Percentiles rank a stretch among this genome's conserved stretches.
Evolutionary conservation across 2,113 vertebrate species (phyloP).

Genomic region (Leptocoma aspasia): DNA sequence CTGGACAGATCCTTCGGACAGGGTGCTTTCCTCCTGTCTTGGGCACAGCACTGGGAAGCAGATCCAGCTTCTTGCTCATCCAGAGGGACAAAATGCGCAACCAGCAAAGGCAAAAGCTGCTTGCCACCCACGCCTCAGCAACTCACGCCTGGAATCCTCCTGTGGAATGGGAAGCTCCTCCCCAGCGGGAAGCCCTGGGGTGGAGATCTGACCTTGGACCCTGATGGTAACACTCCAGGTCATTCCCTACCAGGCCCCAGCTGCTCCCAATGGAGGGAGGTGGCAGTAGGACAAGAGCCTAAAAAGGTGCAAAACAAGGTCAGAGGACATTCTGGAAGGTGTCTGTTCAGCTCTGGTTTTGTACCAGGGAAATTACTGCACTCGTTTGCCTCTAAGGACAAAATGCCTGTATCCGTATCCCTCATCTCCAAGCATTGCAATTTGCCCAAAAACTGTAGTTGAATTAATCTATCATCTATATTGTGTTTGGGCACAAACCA

Average conservation of each 20-base stretch:
- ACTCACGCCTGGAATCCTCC: neutral
- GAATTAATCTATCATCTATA: neutral
- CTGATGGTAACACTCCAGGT: fast-evolving
- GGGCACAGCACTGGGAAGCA: neutral
- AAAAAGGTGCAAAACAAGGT: neutral
- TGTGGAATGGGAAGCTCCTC: fast-evolving
- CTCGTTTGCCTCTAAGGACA: neutral
- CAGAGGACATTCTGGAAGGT: neutral
- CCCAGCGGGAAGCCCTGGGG: fast-evolving
- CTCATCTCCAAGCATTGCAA: neutral
- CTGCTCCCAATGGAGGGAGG: neutral
- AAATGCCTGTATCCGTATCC: neutral
- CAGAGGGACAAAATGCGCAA: neutral
- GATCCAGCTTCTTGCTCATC: neutral
- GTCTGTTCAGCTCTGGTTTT: neutral
- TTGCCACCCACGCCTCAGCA: fast-evolving
- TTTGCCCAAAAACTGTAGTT: neutral
- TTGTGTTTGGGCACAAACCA: neutral
- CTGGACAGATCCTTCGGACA: fast-evolving
- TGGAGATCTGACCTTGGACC: fast-evolving
- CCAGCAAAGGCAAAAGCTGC: neutral
- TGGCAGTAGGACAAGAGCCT: neutral
- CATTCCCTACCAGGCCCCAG: neutral
- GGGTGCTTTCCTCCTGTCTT: fast-evolving
- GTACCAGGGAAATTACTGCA: neutral